These are phyloP conservation scores for Dendropsophus ebraccatus DNA, from an alignment of 2,113 vertebrate genomes.

Conservation along the genomic window DNA sequence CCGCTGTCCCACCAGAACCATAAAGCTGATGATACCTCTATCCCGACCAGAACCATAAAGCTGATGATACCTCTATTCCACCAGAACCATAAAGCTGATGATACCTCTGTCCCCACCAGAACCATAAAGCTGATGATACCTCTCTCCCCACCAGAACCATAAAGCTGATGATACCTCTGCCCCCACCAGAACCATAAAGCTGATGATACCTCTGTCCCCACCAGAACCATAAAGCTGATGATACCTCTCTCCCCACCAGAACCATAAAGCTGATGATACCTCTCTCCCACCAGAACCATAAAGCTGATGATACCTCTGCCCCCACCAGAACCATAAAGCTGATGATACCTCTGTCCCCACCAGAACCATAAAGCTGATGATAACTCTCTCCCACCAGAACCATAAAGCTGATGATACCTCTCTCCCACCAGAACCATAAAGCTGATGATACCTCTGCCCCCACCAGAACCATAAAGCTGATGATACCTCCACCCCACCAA, in stretches of 20 bases:
- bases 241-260: too few relatives aligned
- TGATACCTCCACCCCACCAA: background rate
- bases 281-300: background rate
- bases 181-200: background rate
- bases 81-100: background rate
- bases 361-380: too few relatives aligned
- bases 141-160: background rate
- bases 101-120: too few relatives aligned
- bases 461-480: too few relatives aligned
- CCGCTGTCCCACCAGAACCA: background rate
- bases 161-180: background rate
- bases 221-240: too few relatives aligned
- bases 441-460: too few relatives aligned
- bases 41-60: too few relatives aligned
- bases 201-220: too few relatives aligned
- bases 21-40: too few relatives aligned
- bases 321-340: background rate
- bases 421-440: background rate
- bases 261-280: background rate
- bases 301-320: background rate
- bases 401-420: too few relatives aligned
- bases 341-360: background rate
- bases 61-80: background rate
- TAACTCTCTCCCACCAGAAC: too few relatives aligned
- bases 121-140: background rate